Percentiles rank a stretch among this genome's conserved stretches.
These are phyloP conservation scores for Amphiprion percula DNA, from an alignment of 2,113 vertebrate species.

Conservation along the genomic window DNA sequence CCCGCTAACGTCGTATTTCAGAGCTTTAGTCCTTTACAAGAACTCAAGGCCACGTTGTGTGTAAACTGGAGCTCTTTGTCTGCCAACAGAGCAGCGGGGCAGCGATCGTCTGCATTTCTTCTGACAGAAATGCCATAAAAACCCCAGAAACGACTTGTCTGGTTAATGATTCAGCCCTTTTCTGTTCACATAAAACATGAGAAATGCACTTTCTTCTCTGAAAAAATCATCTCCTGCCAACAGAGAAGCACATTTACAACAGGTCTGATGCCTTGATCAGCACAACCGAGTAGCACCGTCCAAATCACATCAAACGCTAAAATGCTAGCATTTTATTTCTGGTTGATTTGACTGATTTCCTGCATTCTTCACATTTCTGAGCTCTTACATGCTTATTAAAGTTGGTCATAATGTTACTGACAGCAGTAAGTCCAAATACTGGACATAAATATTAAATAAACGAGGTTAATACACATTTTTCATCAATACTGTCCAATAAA, in stretches of 20 bases:
- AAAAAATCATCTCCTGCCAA: background rate
- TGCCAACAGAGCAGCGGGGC: conserved; percentile 23
- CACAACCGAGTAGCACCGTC: too few relatives aligned
- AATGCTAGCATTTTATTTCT: too few relatives aligned
- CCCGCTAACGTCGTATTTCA: background rate
- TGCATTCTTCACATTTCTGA: too few relatives aligned
- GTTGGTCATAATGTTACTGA: too few relatives aligned
- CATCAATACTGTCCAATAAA: too few relatives aligned
- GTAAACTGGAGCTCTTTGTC: conserved; percentile 12
- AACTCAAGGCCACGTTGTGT: background rate
- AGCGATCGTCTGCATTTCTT: conserved; percentile 5
- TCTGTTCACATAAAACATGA: conserved; percentile 23
- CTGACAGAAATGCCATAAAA: conserved; percentile 49
- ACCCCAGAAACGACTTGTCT: conserved; percentile 6
- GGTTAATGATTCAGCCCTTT: conserved; percentile 36
- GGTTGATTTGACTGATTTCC: too few relatives aligned
- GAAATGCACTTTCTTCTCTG: conserved; percentile 1
- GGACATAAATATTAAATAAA: too few relatives aligned
- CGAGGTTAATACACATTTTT: too few relatives aligned
- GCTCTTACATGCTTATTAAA: too few relatives aligned
- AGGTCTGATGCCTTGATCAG: background rate
- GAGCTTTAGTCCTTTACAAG: conserved; percentile 17
- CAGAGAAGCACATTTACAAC: conserved; percentile 22
- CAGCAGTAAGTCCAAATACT: too few relatives aligned
- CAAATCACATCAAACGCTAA: too few relatives aligned